phyloP scores from a whole-genome alignment of 2,888 invertebrate species.

The Melanostoma mellinum region DNA sequence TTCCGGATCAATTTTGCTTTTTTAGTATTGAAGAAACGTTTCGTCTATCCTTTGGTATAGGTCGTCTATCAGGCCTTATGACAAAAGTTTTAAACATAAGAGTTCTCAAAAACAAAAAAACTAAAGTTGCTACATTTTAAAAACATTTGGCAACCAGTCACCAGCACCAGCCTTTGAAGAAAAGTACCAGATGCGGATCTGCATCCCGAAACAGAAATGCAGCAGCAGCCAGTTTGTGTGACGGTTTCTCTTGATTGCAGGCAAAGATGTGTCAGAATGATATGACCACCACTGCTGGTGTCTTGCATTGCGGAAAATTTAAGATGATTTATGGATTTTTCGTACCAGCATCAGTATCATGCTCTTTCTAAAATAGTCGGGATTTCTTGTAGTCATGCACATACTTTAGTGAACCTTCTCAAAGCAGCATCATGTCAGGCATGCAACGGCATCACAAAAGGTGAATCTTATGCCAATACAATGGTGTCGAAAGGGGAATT shows the following conservation, averaged over 20 bases:
- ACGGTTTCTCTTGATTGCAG: conserved; percentile 65
- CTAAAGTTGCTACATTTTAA: background rate
- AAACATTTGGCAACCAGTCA: conserved; percentile 24
- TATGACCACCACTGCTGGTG: conserved; percentile 64
- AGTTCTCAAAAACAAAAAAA: background rate
- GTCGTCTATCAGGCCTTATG: too few relatives aligned
- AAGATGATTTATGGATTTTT: conserved; percentile 70
- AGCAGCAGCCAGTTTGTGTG: conserved; percentile 51
- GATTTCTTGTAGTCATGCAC: conserved; percentile 46
- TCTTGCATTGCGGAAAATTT: conserved; percentile 55
- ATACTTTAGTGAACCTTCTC: conserved; percentile 25
- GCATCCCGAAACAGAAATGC: conserved; percentile 48
- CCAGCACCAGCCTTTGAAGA: conserved; percentile 18
- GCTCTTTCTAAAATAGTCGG: conserved; percentile 40
- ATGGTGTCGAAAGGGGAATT: conserved; percentile 42
- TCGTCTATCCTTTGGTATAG: too few relatives aligned
- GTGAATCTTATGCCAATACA: conserved; percentile 65
- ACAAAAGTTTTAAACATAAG: too few relatives aligned
- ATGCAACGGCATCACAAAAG: conserved; percentile 49
- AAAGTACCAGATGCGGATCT: conserved; percentile 55
- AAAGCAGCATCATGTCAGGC: conserved; percentile 29
- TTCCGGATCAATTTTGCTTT: too few relatives aligned
- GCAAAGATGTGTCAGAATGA: conserved; percentile 68
- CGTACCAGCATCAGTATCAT: conserved; percentile 40
- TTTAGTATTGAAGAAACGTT: too few relatives aligned